Base-by-base conservation (phyloP, 2,888 invertebrate species). In the Ennomos erosarius region DNA sequence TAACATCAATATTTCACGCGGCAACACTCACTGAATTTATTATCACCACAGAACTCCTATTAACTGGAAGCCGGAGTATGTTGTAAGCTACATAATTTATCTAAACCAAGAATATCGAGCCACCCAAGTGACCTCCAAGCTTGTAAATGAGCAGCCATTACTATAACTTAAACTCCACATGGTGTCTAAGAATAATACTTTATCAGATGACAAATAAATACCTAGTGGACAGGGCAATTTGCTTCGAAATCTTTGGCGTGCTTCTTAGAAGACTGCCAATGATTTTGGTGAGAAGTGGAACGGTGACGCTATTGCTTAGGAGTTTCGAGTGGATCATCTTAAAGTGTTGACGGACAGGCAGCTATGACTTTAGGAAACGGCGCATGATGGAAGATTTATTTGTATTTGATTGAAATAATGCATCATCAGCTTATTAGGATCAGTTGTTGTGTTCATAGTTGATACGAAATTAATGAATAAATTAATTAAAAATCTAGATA, bases 111-210 rank as follows among this genome's bases (percentile, higher is more conserved):
- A 39, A 40, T 37, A 9, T 12, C n/a, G 42, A 54, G 47, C 51
- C 59, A 60, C 55, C 55, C 59, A 47, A 36, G 51, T 60, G 59
- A 60, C 59, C 59, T 60, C 55, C 16, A 33, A 26, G 50, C 37
- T 58, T 58, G 50, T 42, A 58, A 52, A 52, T 48, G 54, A 53
- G 58, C 38, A 11, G 11, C 12, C 55, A 59, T 46, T 49, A 45
- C 37, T 37, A 56, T 56, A 59, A 63, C 36, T 63, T 56, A 54
- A 12, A 37, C 59, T 42, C 62, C 45, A 51, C 63, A 59, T 55
- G 59, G 40, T 39, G 63, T 53, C 59, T 33, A 8, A 37, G 43
- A 56, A 56, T 59, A 50, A 52, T 38, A 45, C 9, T 40, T 58
- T 53, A 51, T 55, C 45, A 34, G 50, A 53, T 53, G 54, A 55